Evolutionary conservation across 2,888 invertebrate species (phyloP), one percentile per base, ranked within the genome.

Genomic region (Bombylius major): DNA sequence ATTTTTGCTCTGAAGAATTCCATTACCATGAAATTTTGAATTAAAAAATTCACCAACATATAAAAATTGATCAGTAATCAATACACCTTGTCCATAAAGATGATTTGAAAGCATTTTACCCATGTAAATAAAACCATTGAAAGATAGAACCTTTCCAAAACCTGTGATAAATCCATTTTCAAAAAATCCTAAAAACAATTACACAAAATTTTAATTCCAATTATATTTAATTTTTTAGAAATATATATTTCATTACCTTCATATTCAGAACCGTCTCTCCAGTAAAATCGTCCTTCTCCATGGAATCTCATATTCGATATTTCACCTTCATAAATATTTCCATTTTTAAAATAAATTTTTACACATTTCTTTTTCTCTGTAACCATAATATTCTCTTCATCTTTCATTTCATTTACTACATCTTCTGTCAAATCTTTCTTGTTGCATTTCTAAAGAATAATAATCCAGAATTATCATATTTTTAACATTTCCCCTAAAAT

Each of bases 331-430:
- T 56, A 59, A 12, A 23, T 11, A n/a, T 57, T 55, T 4, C 53
- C 53, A 53, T 53, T 59, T 48, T 45, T 57, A 39, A 59, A 55
- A n/a, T 55, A 47, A 4, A 58, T 50, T 4, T 44, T 12, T 11
- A 49, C 50, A 23, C 23, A 23, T 23, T 23, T 23, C 23, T 23
- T 23, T 23, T 23, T 23, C 3, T 23, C 23, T 23, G 23, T 23
- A 23, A 23, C 23, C 23, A 23, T 3, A 23, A 23, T 23, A 23
- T 23, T 23, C 23, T 23, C 23, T 23, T 23, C 23, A 23, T 23
- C 23, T 23, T 23, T 23, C 1, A 23, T 23, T 23, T 23, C 23
- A 23, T 3, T 23, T 23, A 3, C 23, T 23, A 3, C 23, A 23
- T 23, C 23, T 23, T 23, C 23, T 23, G 23, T 23, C 2, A 3